Evolutionary conservation across 2,113 vertebrate genomes (phyloP).

Genomic region (Zosterops hypoxanthus): DNA sequence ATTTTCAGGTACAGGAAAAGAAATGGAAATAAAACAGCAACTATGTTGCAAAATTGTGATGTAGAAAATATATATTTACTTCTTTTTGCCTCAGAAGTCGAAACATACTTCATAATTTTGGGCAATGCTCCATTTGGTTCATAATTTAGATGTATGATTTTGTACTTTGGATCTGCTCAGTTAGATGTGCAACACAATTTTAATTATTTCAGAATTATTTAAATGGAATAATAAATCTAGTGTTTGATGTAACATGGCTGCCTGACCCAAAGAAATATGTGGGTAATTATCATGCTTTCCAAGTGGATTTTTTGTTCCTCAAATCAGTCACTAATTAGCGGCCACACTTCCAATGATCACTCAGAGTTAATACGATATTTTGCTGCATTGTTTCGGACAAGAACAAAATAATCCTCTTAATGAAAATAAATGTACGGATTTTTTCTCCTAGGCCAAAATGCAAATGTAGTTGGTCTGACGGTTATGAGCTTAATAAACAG

Average conservation of each 20-base stretch:
- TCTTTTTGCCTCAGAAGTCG: conserved; percentile 4
- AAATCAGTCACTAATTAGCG: conserved; percentile 65
- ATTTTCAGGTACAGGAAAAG: background rate
- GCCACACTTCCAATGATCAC: conserved; percentile 5
- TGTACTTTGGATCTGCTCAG: conserved; percentile 24
- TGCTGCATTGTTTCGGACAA: conserved; percentile 31
- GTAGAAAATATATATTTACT: background rate
- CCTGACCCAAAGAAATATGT: conserved; percentile 61
- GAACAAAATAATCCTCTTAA: conserved; percentile 36
- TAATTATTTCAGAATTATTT: conserved; percentile 70
- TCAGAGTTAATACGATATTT: conserved; percentile 45
- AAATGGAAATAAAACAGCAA: background rate
- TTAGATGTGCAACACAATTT: conserved; percentile 53
- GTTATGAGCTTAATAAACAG: background rate
- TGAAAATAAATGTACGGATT: conserved; percentile 59
- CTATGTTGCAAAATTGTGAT: background rate
- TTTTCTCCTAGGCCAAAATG: conserved; percentile 31
- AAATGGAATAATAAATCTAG: conserved; percentile 66
- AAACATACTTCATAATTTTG: background rate
- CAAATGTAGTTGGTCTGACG: background rate
- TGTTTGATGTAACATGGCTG: conserved; percentile 58
- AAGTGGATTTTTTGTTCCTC: conserved; percentile 3
- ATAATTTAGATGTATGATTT: conserved; percentile 62
- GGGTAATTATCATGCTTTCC: conserved; percentile 62
- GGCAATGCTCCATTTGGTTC: conserved; percentile 16